phyloP scores from a whole-genome alignment of 2,888 invertebrate genomes.

The Patella depressa region DNA sequence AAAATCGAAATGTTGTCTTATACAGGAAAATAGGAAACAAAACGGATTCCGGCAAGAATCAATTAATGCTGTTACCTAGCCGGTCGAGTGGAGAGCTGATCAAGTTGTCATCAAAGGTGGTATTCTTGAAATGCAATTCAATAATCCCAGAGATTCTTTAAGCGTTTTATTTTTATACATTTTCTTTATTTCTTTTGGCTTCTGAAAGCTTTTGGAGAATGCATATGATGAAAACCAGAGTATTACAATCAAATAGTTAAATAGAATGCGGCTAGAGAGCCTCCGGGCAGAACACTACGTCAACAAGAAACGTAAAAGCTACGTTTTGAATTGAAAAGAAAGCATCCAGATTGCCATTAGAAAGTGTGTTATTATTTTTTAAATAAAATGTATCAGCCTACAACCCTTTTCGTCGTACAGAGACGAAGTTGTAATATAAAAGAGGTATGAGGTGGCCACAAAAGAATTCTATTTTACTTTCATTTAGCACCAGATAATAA shows the following conservation, averaged over 20 bases:
- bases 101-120: background rate
- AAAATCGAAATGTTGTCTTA: slow-evolving; percentile 2
- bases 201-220: slow-evolving; percentile 3
- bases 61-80: background rate
- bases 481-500: no score
- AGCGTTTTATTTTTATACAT: no score
- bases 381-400: no score
- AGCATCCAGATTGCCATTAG: no score
- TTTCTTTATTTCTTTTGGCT: background rate
- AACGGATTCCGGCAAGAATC: background rate
- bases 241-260: background rate
- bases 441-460: no score
- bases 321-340: no score
- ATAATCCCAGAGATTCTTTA: background rate
- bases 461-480: no score
- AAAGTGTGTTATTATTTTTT: no score
- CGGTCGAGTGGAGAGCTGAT: background rate
- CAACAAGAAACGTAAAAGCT: no score
- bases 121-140: background rate
- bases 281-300: no score
- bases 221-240: background rate
- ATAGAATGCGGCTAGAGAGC: background rate
- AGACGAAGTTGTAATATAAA: no score
- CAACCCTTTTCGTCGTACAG: no score
- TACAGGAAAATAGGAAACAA: slow-evolving; percentile 8